A percentile compares a stretch with the other conserved stretches of the same genome.
Evolutionary conservation across 2,113 vertebrate genomes (phyloP).

Genomic region (Eulemur macaco): DNA sequence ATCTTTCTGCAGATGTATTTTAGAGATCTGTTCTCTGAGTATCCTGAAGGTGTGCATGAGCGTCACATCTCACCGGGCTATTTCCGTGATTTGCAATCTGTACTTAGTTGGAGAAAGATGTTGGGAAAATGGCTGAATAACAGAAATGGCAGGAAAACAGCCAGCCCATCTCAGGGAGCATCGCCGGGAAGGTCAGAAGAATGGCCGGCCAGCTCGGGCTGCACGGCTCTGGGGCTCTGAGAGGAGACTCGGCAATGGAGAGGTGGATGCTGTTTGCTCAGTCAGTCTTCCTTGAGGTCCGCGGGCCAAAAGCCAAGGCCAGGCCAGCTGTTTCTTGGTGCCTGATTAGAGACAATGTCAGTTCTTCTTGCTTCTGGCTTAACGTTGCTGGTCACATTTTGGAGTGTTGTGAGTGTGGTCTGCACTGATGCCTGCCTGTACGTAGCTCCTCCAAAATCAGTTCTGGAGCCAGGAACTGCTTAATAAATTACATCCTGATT

Average conservation of each 20-base stretch:
- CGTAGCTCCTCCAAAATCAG: not conserved
- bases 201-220: too few relatives aligned
- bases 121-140: not conserved
- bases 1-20: not conserved
- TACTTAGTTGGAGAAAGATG: not conserved
- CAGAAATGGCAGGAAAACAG: not conserved
- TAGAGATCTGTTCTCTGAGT: not conserved
- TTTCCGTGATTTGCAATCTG: not conserved
- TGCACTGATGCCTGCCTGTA: too few relatives aligned
- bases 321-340: not conserved
- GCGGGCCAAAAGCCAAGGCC: rapidly evolving
- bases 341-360: not conserved
- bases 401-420: not conserved
- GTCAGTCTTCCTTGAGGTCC: not conserved
- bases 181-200: not conserved
- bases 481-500: not conserved
- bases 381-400: not conserved
- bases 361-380: not conserved
- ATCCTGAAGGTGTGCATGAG: not conserved
- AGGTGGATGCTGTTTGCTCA: not conserved
- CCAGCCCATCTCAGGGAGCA: not conserved
- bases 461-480: not conserved
- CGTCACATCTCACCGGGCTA: not conserved
- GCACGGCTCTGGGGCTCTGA: not conserved
- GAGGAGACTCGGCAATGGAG: not conserved